phyloP scores from a whole-genome alignment of 2,113 vertebrate species.

The Corynorhinus townsendii region DNA sequence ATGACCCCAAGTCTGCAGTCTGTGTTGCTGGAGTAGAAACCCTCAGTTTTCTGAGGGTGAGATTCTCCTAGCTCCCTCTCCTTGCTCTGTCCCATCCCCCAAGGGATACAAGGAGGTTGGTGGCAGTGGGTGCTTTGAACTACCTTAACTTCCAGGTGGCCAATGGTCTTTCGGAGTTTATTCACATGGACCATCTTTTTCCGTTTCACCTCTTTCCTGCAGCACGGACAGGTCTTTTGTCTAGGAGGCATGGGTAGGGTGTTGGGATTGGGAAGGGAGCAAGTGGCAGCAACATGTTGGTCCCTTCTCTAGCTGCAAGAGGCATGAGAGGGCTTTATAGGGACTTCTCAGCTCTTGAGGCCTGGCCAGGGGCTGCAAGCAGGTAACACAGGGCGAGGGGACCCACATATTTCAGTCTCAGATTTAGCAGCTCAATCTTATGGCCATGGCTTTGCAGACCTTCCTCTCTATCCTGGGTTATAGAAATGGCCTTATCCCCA shows the following conservation, averaged over 20 bases:
- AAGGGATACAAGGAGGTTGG: not conserved
- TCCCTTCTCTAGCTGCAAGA: not conserved
- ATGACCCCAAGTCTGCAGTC: not conserved
- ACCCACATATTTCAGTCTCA: not conserved
- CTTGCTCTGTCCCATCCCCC: not conserved
- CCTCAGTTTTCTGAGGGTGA: not conserved
- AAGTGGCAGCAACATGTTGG: not conserved
- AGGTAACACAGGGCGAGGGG: not conserved
- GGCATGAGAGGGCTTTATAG: not conserved
- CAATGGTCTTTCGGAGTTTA: constrained; percentile 84
- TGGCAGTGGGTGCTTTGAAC: not conserved
- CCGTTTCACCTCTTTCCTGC: constrained; percentile 82
- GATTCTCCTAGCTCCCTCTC: not conserved
- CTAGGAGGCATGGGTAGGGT: constrained; percentile 55
- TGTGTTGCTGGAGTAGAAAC: not conserved
- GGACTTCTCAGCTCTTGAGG: not conserved
- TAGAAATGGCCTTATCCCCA: no score
- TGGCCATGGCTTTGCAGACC: not conserved
- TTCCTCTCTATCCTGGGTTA: not conserved
- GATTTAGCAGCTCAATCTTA: not conserved
- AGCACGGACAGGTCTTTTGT: constrained; percentile 88
- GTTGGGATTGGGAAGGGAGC: not conserved
- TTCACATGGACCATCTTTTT: constrained; percentile 84
- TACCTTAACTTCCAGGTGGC: constrained; percentile 86
- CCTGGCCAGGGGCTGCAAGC: not conserved